Evolutionary conservation across 2,888 invertebrate species (phyloP), one percentile per base, ranked within the genome.

Genomic region (Polietes domitor): DNA sequence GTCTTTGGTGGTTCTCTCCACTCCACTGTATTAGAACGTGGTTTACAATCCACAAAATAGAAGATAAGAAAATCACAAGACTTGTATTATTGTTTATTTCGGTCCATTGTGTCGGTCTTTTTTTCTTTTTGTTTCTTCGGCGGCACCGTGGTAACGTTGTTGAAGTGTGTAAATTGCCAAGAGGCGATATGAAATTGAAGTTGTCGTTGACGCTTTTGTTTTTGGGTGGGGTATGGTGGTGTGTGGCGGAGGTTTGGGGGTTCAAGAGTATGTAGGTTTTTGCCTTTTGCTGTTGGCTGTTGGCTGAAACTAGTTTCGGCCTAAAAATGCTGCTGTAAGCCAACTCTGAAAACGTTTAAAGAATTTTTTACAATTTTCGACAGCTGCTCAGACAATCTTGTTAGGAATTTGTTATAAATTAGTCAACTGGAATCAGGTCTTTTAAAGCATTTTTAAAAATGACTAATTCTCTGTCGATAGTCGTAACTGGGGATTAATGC

Each of bases 371-470:
- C 41, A 68, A 68, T 50, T 76, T 68, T 58, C 41, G 70, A 63
- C 77, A 78, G 79, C 76, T 80, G 83, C 50, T 32, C 4, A 77
- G 15, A 12, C 32, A 71, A 70, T 77, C 77, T 77, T 80, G 55
- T 15, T 63, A 77, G 73, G 73, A 77, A 83, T 83, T 83, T 74
- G 37, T 83, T 55, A 12, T 32, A 77, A 77, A 70, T 43, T 80
- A 80, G 53, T 74, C 80, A 77, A 63, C 72, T 73, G 53, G 61
- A 83, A 55, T 43, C 4, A 61, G 17, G 17, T 74, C 63, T 32
- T 63, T 53, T 58, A 17, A 26, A 17, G 1, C 10, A 58, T 19
- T 74, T 74, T 32, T 28, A 28, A 12, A 7, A 47, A 61, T 63
- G 47, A 65, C n/a, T 75, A 58, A 58, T 24, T 24, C 15, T 24